Base-by-base conservation (phyloP, 2,888 invertebrate species). In the Ryuthela nishihirai region DNA sequence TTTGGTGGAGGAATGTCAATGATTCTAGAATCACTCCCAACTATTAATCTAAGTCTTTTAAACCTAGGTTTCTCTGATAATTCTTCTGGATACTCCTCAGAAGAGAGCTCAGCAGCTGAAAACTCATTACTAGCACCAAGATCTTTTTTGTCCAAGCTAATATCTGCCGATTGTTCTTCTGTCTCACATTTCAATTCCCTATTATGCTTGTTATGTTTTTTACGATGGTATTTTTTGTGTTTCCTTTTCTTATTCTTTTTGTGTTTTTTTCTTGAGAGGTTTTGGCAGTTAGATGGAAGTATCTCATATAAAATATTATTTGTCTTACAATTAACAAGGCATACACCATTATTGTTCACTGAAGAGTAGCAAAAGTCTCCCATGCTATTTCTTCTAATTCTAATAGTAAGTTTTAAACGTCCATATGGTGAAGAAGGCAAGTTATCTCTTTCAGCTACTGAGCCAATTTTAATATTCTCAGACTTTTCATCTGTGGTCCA, bases 21-120 rank as follows among this genome's bases (percentile, higher is more conserved):
- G 72, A 88, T 89, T 72, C 85, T 86, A 72, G 87, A 86, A 75
- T 91, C 91, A 74, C 89, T 88, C 68, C 91, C 90, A 71, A 91
- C 86, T 70, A 88, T 89, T 71, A 92, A 79, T 71, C 88, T 82
- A 73, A 92, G 79, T 71, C 91, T 82, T 77, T 91, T 92, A 82
- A 45, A 85, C 83, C 54, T 55, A 10, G 53, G 25, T 17, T 56
- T 43, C n/a, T 36, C 9, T 18, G 23, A 41, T 20, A 39, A 18
- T 32, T 45, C 21, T 20, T 38, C 21, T 21, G 20, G 15, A 18
- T 15, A 20, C 17, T 17, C 15, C 21, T 38, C 15, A 10, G 10
- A 23, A 23, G 24, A 20, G 26, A 18, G 15, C 32, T 23, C 6
- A 45, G 26, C 42, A 10, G 17, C 12, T 10, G 17, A 18, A 20